Conservation (phyloP, 2,888 invertebrate species). For the Tigriopus californicus region DNA sequence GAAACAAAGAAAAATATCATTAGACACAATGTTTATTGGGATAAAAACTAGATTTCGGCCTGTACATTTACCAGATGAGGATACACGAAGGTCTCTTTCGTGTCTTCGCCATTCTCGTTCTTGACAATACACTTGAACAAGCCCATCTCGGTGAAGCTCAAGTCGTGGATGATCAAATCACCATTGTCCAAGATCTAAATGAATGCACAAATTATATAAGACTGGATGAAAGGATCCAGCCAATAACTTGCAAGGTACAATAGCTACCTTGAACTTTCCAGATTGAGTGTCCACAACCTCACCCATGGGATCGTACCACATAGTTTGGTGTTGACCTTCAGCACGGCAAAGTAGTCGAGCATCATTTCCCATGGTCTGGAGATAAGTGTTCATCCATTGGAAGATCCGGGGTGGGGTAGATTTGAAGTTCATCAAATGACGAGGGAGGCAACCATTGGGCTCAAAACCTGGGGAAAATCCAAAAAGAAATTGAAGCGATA, state of each 20-base stretch:
- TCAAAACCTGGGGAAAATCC: not conserved
- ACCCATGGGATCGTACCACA: conserved; percentile 1
- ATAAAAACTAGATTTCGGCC: not conserved
- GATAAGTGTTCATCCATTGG: conserved; percentile 2
- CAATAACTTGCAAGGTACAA: not conserved
- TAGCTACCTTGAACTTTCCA: not conserved
- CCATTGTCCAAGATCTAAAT: not conserved
- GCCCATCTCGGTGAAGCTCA: conserved; percentile 11
- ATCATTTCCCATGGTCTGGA: conserved; percentile 1
- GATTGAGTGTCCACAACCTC: not conserved
- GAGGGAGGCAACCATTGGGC: conserved; percentile 5
- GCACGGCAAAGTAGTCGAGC: conserved; percentile 4
- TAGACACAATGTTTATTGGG: too few relatives aligned
- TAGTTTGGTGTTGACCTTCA: not conserved
- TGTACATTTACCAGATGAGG: conserved; percentile 4
- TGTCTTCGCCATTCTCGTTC: conserved; percentile 1
- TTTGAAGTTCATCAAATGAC: not conserved
- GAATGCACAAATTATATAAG: not conserved
- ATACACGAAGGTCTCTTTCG: conserved; percentile 10
- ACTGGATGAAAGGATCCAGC: not conserved
- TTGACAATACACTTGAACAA: conserved; percentile 7
- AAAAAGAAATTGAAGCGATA: not conserved
- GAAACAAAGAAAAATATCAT: too few relatives aligned
- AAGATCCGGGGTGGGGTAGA: not conserved
- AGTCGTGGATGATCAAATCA: not conserved